Conservation (phyloP, 1,140 invertebrate genomes). For the Nixonia krombeini region DNA sequence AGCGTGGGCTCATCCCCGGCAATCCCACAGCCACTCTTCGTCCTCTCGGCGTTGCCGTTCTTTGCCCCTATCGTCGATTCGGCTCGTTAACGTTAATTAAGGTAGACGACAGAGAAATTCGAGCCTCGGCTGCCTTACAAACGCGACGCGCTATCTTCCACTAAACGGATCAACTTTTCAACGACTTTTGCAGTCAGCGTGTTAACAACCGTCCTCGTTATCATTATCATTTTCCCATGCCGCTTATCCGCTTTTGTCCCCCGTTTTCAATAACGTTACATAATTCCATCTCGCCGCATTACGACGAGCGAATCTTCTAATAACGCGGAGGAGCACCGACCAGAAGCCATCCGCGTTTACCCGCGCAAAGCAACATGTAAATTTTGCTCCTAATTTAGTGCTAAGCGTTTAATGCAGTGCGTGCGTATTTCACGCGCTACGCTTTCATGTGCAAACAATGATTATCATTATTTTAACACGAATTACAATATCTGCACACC, state of each 20-base stretch:
- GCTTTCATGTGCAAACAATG: slow-evolving; percentile 18
- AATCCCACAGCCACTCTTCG: slow-evolving; percentile 16
- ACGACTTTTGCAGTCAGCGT: neutral
- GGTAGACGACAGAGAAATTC: slow-evolving; percentile 16
- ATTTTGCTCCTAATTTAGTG: no score
- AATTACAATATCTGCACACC: no score
- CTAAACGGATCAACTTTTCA: neutral
- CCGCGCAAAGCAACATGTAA: no score
- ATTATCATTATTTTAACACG: slow-evolving; percentile 26
- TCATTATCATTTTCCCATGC: no score
- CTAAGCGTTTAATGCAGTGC: no score
- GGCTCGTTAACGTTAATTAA: slow-evolving; percentile 52
- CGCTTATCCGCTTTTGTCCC: no score
- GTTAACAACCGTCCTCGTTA: no score
- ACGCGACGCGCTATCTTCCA: neutral
- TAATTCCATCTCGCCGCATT: no score
- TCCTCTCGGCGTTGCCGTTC: slow-evolving; percentile 10
- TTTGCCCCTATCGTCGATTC: slow-evolving; percentile 18
- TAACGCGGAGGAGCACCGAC: no score
- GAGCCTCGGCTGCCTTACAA: neutral
- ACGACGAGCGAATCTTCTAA: no score
- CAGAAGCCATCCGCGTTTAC: no score
- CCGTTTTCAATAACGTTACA: no score
- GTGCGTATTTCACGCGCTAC: slow-evolving; percentile 4
- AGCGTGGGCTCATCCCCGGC: slow-evolving; percentile 23